Base-by-base conservation (phyloP, 2,888 invertebrate genomes). In the Steinernema scapterisci region DNA sequence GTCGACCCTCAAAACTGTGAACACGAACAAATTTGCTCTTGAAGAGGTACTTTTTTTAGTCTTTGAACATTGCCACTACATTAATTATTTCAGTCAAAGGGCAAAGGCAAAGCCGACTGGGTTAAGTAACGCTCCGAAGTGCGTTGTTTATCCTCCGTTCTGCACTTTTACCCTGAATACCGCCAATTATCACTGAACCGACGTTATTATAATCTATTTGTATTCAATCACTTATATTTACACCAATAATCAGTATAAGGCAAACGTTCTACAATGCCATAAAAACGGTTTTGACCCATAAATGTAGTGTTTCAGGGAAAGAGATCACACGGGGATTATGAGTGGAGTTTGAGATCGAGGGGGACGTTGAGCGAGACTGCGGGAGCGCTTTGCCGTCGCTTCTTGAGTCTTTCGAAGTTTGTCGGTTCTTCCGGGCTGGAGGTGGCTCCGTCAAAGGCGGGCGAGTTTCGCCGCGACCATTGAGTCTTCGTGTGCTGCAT, bases 1-100 rank as follows among this genome's bases (percentile, higher is more conserved):
- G 21, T 76, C 81, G 63, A 83, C 83, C 48, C 84, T 87, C 76
- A 87, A 87, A 74, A 77, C 79, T 38, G 80, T 87, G 77, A 86
- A 87, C 75, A 84, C 83, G 78, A 84, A 85, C 76, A 81, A 86
- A 72, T 84, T 82, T 75, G 81, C 83, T 31, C 52, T 87, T 70
- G 79, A 80, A 25, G 84, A 85, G 73, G 86, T 63, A 31, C 23
- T 38, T 48, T 48, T 16, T 44, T 9, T 23, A 2, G 54, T 54
- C 19, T 25, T 54, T 19, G 16, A 16, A 2, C 16, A 48, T 48
- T 48, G 5, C 3, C 5, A 19, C 16, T 13, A 19, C 48, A 48
- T 48, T 25, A 11, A 31, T 31, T 63, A 9, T 31, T 63, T 38
- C 25, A 63, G 63, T 25, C 23, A 31, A 63, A 63, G 63, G 31